Percentiles rank a stretch among this genome's conserved stretches.
Evolutionary conservation across 1,140 invertebrate species (phyloP).

Genomic region (Plodia interpunctella): DNA sequence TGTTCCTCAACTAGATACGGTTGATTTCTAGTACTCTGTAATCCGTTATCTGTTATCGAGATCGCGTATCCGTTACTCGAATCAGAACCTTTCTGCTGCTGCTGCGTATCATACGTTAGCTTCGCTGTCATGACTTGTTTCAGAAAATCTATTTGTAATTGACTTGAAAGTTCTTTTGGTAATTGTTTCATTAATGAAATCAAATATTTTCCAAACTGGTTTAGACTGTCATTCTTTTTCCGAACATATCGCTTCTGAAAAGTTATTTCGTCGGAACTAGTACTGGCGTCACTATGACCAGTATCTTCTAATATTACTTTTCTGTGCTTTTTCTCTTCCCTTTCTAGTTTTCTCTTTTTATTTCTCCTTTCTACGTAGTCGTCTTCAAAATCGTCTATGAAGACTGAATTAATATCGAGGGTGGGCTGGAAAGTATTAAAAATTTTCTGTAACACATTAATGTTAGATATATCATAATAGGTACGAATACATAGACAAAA

Average conservation of each 20-base stretch:
- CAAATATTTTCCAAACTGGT: slow-evolving; percentile 30
- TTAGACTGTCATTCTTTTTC: slow-evolving; percentile 16
- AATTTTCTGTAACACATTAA: no score
- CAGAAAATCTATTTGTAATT: slow-evolving; percentile 26
- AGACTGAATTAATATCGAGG: no score
- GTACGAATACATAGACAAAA: no score
- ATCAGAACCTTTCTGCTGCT: neutral
- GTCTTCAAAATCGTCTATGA: no score
- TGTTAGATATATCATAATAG: no score
- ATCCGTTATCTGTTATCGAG: slow-evolving; percentile 5
- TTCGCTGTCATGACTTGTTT: slow-evolving; percentile 23
- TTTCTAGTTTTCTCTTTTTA: neutral
- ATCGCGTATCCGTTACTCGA: slow-evolving; percentile 10
- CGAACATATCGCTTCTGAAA: slow-evolving; percentile 11
- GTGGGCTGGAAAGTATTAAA: no score
- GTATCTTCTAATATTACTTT: neutral
- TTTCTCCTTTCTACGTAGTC: no score
- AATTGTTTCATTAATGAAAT: slow-evolving; percentile 23
- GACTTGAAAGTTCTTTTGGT: slow-evolving; percentile 21
- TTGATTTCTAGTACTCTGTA: neutral
- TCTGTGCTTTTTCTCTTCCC: neutral
- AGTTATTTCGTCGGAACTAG: slow-evolving; percentile 11
- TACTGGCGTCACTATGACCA: neutral
- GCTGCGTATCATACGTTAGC: neutral
- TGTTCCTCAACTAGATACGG: neutral